Evolutionary conservation across 2,888 invertebrate species (phyloP), one percentile per base, ranked within the genome.

Genomic region (Drosophila demipolita): DNA sequence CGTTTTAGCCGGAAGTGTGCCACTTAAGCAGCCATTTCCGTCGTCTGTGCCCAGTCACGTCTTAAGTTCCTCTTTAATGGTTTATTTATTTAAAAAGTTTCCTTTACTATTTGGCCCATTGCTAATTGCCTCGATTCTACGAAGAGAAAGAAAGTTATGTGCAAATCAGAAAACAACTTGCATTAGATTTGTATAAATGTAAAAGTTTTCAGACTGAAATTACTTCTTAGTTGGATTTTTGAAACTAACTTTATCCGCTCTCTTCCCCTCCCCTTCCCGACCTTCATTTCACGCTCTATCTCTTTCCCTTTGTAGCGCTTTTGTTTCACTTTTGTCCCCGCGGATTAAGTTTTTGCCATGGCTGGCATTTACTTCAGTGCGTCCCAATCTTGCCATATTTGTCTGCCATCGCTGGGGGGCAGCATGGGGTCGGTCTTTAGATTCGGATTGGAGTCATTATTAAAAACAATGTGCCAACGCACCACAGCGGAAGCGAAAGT

Each of bases 1-100:
- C 69, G 77, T 33, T 82, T 62, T 17, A 11, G 70, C 80, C 80
- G 86, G 86, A 86, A 80, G 89, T 82, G 55, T 60, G 84, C 73
- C 89, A 88, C 88, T 86, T 86, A 87, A 77, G 89, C 87, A 74
- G 73, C 64, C 86, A 86, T 88, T 86, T 86, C 88, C 84, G 82
- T 78, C 73, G 73, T 57, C 74, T 72, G 57, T 57, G 52, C 54
- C 32, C 42, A 50, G 62, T 66, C 78, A 80, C 80, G 77, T 76
- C 62, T 75, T 59, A 58, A 79, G 71, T 83, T 81, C 61, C 54
- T 67, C 60, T 65, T 68, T 53, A 62, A 63, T 73, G 73, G 38
- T 57, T 75, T 77, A 67, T 72, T 73, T 71, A 73, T 67, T 73
- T 74, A 81, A 63, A 75, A 75, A 82, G 65, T 81, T 79, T 48